A percentile compares a stretch with the other conserved stretches of the same genome.
Evolutionary conservation across 1,140 invertebrate genomes (phyloP).

Genomic region (Conus betulinus): DNA sequence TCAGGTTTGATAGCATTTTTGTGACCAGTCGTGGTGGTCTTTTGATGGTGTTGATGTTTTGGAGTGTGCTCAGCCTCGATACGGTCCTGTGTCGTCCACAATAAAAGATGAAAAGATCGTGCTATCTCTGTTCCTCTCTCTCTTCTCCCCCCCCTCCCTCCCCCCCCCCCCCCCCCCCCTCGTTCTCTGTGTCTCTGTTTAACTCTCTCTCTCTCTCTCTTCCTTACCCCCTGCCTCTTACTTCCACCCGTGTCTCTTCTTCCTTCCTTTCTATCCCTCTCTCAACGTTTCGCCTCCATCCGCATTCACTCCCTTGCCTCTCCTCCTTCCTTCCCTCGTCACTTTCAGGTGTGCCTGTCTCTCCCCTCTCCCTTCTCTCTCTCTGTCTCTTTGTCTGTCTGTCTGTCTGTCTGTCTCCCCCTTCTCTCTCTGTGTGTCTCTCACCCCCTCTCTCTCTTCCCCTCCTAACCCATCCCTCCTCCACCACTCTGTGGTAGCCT

Average conservation of each 20-base stretch:
- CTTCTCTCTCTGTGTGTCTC: not conserved
- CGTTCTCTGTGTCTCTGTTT: conserved; percentile 25
- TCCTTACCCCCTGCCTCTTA: not conserved
- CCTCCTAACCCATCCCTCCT: not conserved
- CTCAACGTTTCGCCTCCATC: not conserved
- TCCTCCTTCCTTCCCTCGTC: no score
- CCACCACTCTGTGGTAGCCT: no score
- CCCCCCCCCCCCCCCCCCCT: not conserved
- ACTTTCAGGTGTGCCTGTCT: not conserved
- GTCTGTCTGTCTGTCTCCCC: not conserved
- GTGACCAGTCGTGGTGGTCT: no score
- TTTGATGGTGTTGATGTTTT: no score
- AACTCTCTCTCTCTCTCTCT: conserved; percentile 6
- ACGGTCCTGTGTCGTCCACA: not conserved
- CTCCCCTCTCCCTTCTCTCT: not conserved
- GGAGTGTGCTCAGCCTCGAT: no score
- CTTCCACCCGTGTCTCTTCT: conserved; percentile 1
- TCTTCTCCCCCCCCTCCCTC: conserved; percentile 26
- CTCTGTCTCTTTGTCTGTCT: not conserved
- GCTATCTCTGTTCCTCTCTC: conserved; percentile 4
- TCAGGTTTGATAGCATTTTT: no score
- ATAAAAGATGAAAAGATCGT: not conserved
- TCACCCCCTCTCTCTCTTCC: not conserved
- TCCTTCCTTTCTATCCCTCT: conserved; percentile 17
- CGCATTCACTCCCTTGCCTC: not conserved